phyloP scores from a whole-genome alignment of 2,797 vertebrate genomes.

The Halcyon chelicuti region DNA sequence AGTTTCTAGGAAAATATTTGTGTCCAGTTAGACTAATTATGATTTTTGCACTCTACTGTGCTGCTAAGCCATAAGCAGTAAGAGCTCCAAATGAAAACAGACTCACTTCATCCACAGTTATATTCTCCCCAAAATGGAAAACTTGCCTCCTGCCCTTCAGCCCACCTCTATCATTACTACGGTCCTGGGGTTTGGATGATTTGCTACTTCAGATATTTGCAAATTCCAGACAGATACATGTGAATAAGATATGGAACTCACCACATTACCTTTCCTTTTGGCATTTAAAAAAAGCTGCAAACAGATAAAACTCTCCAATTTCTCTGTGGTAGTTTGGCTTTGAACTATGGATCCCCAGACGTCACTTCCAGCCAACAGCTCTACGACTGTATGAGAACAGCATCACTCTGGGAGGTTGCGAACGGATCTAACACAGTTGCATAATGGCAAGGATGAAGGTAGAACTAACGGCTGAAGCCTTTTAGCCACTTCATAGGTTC shows the following conservation, averaged over 20 bases:
- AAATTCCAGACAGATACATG: fast-evolving
- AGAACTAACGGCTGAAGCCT: not conserved
- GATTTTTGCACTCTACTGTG: not conserved
- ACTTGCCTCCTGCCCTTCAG: not conserved
- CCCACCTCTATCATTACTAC: not conserved
- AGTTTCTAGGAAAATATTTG: not conserved
- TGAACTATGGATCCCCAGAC: not conserved
- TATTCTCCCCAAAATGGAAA: not conserved
- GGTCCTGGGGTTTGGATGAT: not conserved
- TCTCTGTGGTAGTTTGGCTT: not conserved
- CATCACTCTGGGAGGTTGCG: not conserved
- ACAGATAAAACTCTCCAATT: not conserved
- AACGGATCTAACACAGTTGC: not conserved
- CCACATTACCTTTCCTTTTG: not conserved
- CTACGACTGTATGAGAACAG: not conserved
- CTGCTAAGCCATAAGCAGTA: not conserved
- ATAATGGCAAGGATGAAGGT: not conserved
- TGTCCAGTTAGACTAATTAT: not conserved
- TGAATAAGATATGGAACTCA: not conserved
- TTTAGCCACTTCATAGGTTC: not conserved
- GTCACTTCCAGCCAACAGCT: not conserved
- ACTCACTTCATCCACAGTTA: not conserved
- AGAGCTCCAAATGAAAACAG: not conserved
- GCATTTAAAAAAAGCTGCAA: not conserved
- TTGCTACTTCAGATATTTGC: not conserved